Evolutionary conservation across 2,888 invertebrate species (phyloP).

Genomic region (Phengaris arion): DNA sequence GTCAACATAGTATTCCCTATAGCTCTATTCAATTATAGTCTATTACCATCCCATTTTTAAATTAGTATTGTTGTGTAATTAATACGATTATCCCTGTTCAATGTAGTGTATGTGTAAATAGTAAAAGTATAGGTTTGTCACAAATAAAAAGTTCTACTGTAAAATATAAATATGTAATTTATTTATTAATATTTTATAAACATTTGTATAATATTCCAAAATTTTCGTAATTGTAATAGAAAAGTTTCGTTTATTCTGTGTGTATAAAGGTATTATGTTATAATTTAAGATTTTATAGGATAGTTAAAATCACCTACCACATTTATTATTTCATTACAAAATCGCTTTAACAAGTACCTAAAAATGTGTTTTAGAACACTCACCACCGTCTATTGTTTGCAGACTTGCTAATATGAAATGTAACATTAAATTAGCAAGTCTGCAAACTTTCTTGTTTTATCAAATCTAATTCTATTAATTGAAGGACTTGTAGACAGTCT

Average conservation of each 20-base stretch:
- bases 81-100: too few species aligned
- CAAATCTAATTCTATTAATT: background rate
- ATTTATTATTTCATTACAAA: slow-evolving; percentile 25
- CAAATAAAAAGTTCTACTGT: background rate
- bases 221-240: background rate
- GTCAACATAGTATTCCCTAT: background rate
- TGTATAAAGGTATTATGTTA: slow-evolving; percentile 59
- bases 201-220: background rate
- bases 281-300: slow-evolving; percentile 53
- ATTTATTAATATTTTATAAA: too few species aligned
- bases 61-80: too few species aligned
- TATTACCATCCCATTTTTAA: too few species aligned
- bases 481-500: background rate
- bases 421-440: too few species aligned
- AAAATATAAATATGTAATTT: background rate
- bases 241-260: slow-evolving; percentile 44
- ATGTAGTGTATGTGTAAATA: background rate
- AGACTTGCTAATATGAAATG: background rate
- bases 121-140: background rate
- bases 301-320: slow-evolving; percentile 40
- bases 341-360: slow-evolving; percentile 29
- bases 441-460: background rate
- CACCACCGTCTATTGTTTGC: background rate
- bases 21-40: too few species aligned
- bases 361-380: background rate